These are phyloP conservation scores for Epinephelus awoara DNA, from an alignment of 2,797 vertebrate genomes.

Conservation along the genomic window DNA sequence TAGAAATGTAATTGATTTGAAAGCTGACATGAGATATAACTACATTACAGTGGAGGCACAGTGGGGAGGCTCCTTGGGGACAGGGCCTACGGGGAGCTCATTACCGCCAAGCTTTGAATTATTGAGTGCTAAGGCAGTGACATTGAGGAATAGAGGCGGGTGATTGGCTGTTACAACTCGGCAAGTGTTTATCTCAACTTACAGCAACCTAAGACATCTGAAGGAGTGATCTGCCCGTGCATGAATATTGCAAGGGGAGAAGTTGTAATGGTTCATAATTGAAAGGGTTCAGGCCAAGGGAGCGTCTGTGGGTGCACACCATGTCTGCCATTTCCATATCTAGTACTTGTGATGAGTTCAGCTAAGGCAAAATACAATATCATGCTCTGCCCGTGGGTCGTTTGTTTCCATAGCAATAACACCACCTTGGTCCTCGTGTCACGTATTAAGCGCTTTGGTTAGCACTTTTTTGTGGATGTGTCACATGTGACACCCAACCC, in stretches of 20 bases:
- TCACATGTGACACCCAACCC: constrained; percentile 2
- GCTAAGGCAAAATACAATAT: constrained; percentile 15
- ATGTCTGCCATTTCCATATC: constrained; percentile 23
- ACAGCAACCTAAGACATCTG: constrained; percentile 80
- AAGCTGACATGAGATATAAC: constrained; percentile 89
- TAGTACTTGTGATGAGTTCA: constrained; percentile 7
- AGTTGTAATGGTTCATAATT: constrained; percentile 83
- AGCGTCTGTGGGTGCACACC: constrained; percentile 45
- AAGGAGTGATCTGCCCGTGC: constrained; percentile 64
- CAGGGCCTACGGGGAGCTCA: constrained; percentile 84
- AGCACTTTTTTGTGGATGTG: constrained; percentile 21
- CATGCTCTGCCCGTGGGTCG: not conserved
- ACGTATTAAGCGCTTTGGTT: constrained; percentile 13
- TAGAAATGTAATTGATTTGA: constrained; percentile 90
- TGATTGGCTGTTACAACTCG: constrained; percentile 79
- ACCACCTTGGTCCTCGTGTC: not conserved
- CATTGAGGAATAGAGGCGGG: constrained; percentile 75
- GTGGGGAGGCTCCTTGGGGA: constrained; percentile 81
- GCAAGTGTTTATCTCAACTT: constrained; percentile 87
- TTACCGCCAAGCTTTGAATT: constrained; percentile 87
- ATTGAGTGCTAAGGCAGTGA: constrained; percentile 85
- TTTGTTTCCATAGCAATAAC: constrained; percentile 31
- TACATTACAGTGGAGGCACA: constrained; percentile 84
- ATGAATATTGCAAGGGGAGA: constrained; percentile 80
- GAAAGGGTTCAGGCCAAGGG: constrained; percentile 74